Percentiles rank a stretch among this genome's conserved stretches.
phyloP scores from a whole-genome alignment of 2,888 invertebrate species.

The Nebria brevicollis region DNA sequence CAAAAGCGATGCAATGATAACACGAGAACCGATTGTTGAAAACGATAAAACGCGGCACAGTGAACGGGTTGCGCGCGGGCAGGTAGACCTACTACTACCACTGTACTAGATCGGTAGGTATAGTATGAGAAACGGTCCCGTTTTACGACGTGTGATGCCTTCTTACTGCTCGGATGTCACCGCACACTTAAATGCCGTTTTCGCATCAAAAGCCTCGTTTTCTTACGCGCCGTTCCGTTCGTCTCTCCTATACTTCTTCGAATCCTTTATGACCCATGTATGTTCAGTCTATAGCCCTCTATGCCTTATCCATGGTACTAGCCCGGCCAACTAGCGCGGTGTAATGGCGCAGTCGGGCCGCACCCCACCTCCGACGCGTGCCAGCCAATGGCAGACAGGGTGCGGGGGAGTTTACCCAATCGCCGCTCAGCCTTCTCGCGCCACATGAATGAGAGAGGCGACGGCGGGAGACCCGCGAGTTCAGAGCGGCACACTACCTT shows the following conservation, averaged over 20 bases:
- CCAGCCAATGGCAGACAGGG: slow-evolving; percentile 65
- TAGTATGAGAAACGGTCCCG: slow-evolving; percentile 49
- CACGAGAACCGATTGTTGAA: slow-evolving; percentile 24
- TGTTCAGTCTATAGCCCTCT: slow-evolving; percentile 86
- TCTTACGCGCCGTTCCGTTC: slow-evolving; percentile 65
- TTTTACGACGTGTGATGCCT: slow-evolving; percentile 54
- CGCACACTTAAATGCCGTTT: slow-evolving; percentile 57
- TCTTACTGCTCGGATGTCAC: slow-evolving; percentile 38
- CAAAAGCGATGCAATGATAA: slow-evolving; percentile 11
- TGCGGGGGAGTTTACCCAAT: slow-evolving; percentile 65
- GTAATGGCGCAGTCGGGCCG: slow-evolving; percentile 60
- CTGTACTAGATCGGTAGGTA: slow-evolving; percentile 51
- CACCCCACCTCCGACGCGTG: slow-evolving; percentile 59
- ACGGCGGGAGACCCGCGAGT: slow-evolving; percentile 35
- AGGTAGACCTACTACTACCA: slow-evolving; percentile 47
- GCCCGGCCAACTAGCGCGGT: slow-evolving; percentile 62
- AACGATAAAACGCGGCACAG: slow-evolving; percentile 23
- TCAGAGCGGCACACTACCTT: slow-evolving; percentile 23
- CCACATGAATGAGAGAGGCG: slow-evolving; percentile 41
- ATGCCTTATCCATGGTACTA: slow-evolving; percentile 76
- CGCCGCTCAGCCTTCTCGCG: slow-evolving; percentile 51
- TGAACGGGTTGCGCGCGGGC: slow-evolving; percentile 24
- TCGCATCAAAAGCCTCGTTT: slow-evolving; percentile 58
- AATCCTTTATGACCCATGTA: slow-evolving; percentile 88
- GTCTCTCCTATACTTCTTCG: slow-evolving; percentile 76